Evolutionary conservation across 92 coral and sea anemone genomes (phyloP), one percentile per base, ranked within the genome.

Genomic region (Isaurus tuberculatus): DNA sequence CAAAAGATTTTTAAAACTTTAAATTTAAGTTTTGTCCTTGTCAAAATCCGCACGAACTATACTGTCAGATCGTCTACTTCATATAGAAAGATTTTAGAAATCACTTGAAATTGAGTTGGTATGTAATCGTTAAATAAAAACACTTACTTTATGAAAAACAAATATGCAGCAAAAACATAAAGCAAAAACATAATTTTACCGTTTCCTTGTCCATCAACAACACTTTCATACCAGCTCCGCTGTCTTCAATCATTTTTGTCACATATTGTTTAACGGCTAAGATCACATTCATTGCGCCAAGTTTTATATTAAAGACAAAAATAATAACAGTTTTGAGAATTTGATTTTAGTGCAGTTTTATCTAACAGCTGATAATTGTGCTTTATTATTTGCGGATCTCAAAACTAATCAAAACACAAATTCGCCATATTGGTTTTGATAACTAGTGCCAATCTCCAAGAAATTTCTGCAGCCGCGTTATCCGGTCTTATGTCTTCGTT

Each of bases 171-270:
- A 63, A 2, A 63, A 63, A 27, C 29, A 27, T 34, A 63, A 63
- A 26, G 2, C 13, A 63, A 63, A 26, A 26, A 20, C 23, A 29
- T 8, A 16, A 8, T 53, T 91, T 67, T 79, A 96, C 99, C 49
- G 99, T 96, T 83, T 96, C 98, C 86, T 94, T 96, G 85, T 96
- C 99, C 98, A 96, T 91, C 8, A 96, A 84, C 11, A 96, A 79
- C n/a, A 96, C 99, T 78, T 96, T 96, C 99, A 96, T 96, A 15
- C 99, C 99, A 6, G 92, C 92, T 5, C 99, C 99, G 44, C 92
- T 84, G 57, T 96, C 99, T 72, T 92, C 99, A 23, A 96, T 83
- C 99, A 96, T 96, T 90, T 96, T 96, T 16, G 97, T 88, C 10
- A 96, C 90, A 83, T 96, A 96, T 82, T 94, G 98, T 67, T 96